These are phyloP conservation scores for Sylvia borin DNA, from an alignment of 2,797 vertebrate genomes.

Conservation along the genomic window DNA sequence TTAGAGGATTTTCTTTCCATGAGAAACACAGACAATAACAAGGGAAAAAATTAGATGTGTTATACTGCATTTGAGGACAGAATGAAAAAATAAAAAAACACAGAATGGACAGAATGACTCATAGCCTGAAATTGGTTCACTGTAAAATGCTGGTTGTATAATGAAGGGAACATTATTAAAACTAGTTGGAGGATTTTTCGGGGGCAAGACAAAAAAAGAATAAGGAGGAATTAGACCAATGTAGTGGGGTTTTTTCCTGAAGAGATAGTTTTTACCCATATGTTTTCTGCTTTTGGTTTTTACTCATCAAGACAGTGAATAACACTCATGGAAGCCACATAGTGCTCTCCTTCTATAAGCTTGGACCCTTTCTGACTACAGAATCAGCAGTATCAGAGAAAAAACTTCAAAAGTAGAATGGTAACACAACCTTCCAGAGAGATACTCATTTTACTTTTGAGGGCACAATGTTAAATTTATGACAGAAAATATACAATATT, in stretches of 20 bases:
- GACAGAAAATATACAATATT: background rate
- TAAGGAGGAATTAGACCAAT: background rate
- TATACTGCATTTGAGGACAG: background rate
- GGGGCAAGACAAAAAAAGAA: background rate
- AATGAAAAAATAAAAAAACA: background rate
- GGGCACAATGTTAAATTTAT: background rate
- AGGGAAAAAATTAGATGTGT: background rate
- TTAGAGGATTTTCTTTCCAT: background rate
- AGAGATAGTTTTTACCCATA: background rate
- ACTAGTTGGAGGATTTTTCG: accelerated
- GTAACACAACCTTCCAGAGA: background rate
- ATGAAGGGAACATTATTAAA: background rate
- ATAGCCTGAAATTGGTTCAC: background rate
- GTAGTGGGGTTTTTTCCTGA: background rate
- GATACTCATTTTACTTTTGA: background rate
- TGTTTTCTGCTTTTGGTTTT: background rate
- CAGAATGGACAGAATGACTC: background rate
- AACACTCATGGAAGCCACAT: background rate
- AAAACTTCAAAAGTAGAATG: background rate
- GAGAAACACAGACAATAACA: background rate
- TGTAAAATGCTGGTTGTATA: background rate
- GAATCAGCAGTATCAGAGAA: background rate
- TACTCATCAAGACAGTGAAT: background rate
- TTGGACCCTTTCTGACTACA: background rate
- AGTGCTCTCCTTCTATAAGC: background rate